Percentiles rank a stretch among this genome's conserved stretches.
These are phyloP conservation scores for Psittacula cyanocephala DNA, from an alignment of 2,113 vertebrate species.

Conservation along the genomic window DNA sequence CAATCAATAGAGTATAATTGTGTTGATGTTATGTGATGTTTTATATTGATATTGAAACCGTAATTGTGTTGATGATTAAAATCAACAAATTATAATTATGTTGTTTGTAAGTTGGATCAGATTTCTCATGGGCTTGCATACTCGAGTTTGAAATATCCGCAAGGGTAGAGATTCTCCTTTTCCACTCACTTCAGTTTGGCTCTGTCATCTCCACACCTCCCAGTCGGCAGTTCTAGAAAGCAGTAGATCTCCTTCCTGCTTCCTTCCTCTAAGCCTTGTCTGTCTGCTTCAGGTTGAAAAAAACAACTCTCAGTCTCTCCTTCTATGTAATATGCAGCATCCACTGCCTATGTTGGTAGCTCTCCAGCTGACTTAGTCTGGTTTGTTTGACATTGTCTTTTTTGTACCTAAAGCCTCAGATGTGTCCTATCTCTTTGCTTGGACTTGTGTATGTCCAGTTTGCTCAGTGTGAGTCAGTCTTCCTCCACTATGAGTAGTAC, in stretches of 20 bases:
- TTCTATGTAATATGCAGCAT: rapidly evolving
- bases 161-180: neutral
- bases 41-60: neutral
- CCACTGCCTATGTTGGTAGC: neutral
- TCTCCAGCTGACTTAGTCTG: rapidly evolving
- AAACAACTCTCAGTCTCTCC: neutral
- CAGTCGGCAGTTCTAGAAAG: neutral
- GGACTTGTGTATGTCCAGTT: neutral
- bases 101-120: neutral
- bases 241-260: neutral
- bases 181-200: neutral
- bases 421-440: neutral
- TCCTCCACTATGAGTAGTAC: neutral
- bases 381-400: rapidly evolving
- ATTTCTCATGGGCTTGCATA: neutral
- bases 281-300: neutral
- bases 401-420: rapidly evolving
- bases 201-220: neutral
- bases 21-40: neutral
- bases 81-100: neutral
- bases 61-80: neutral
- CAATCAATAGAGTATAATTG: neutral
- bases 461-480: neutral
- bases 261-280: neutral
- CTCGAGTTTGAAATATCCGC: neutral